Conservation (phyloP, 2,797 vertebrate species). For the Morelia viridis region DNA sequence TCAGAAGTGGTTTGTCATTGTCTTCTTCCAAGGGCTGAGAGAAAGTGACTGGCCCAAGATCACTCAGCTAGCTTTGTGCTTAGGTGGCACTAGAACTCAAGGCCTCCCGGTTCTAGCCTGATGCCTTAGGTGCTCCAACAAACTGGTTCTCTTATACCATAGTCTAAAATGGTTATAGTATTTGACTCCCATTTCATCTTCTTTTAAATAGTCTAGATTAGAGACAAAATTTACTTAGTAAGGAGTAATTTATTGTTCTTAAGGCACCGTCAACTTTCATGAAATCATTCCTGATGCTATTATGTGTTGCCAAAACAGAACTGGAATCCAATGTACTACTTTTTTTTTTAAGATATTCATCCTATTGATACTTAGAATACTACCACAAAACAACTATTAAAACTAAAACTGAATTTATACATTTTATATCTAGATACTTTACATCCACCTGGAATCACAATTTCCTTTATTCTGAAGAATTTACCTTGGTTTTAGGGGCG, state of each 20-base stretch:
- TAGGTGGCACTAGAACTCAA: too few species aligned
- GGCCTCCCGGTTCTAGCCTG: too few species aligned
- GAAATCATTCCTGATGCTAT: neutral
- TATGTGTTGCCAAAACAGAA: neutral
- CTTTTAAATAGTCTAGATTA: neutral
- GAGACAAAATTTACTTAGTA: neutral
- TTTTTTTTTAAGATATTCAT: neutral
- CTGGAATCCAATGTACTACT: neutral
- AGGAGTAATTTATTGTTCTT: neutral
- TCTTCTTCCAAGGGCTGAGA: too few species aligned
- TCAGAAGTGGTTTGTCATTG: too few species aligned
- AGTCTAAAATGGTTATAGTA: neutral
- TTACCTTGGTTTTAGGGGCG: slow-evolving; percentile 88
- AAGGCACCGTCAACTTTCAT: neutral
- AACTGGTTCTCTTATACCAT: too few species aligned
- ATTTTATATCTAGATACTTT: neutral
- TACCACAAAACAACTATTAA: neutral
- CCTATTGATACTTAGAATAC: neutral
- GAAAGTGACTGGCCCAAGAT: too few species aligned
- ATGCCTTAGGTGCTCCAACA: too few species aligned
- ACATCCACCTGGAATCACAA: neutral
- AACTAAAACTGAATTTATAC: too few species aligned
- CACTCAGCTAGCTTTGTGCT: too few species aligned
- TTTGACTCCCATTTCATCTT: neutral
- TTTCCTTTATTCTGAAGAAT: neutral